phyloP scores from a whole-genome alignment of 2,888 invertebrate species.

The Linyphia triangularis region DNA sequence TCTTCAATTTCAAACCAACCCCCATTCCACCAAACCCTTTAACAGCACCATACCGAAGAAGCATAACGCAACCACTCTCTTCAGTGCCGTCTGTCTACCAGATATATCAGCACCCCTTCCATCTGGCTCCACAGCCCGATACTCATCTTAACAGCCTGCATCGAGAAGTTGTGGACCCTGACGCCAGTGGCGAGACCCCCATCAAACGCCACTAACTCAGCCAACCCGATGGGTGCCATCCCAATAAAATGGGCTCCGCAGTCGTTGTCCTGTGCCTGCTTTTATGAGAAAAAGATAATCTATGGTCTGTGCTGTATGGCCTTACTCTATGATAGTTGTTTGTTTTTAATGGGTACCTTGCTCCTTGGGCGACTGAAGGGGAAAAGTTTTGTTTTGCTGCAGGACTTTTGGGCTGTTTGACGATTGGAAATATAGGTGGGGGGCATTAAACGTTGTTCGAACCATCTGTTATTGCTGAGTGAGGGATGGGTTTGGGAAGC shows the following conservation, averaged over 20 bases:
- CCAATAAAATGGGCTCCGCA: conserved; percentile 51
- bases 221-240: conserved; percentile 29
- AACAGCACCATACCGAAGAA: neutral
- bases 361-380: neutral
- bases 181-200: conserved; percentile 22
- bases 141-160: conserved; percentile 45
- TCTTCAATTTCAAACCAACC: too few species aligned
- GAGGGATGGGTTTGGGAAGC: neutral
- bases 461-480: conserved; percentile 17
- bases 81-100: neutral
- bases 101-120: neutral
- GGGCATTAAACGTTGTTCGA: conserved; percentile 9
- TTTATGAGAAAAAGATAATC: conserved; percentile 63
- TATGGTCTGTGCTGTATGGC: conserved; percentile 18
- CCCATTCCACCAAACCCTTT: neutral
- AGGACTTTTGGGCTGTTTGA: neutral
- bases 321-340: conserved; percentile 47
- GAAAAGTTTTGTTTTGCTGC: conserved; percentile 37
- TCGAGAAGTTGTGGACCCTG: conserved; percentile 2
- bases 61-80: neutral
- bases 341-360: conserved; percentile 49
- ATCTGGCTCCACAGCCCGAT: conserved; percentile 33
- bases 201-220: conserved; percentile 54
- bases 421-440: neutral
- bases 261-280: conserved; percentile 8